Conservation (phyloP, 2,888 invertebrate species). For the Acanthosoma haemorrhoidale region DNA sequence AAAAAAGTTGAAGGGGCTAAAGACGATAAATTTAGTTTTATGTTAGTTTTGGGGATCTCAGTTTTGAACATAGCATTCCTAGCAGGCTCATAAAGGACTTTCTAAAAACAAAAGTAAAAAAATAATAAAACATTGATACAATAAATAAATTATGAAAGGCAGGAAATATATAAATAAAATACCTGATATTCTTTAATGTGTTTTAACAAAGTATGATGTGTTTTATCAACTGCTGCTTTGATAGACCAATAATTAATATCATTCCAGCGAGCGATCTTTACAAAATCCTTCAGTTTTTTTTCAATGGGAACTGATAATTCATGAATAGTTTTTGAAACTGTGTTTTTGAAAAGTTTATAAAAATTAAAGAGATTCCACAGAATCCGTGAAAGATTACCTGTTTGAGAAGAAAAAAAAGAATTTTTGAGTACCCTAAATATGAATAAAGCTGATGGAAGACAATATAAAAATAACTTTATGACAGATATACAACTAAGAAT, state of each 20-base stretch:
- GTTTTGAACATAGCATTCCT: conserved; percentile 51
- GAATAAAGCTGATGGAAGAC: too few species aligned
- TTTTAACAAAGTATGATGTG: conserved; percentile 81
- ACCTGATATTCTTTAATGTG: conserved; percentile 78
- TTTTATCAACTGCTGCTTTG: conserved; percentile 79
- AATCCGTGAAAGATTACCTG: conserved; percentile 58
- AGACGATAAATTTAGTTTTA: conserved; percentile 25
- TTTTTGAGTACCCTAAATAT: too few species aligned
- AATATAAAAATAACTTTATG: too few species aligned
- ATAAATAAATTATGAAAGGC: too few species aligned
- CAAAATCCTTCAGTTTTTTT: conserved; percentile 84
- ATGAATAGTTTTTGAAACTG: conserved; percentile 60
- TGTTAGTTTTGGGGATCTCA: conserved; percentile 34
- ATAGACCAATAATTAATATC: conserved; percentile 93
- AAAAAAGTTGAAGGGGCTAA: conserved; percentile 17
- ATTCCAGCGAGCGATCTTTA: conserved; percentile 92
- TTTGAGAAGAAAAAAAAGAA: conserved; percentile 39
- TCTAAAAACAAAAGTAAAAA: conserved; percentile 46
- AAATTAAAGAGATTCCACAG: conserved; percentile 79
- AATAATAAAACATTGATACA: neutral
- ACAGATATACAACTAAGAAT: too few species aligned
- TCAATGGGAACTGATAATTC: conserved; percentile 75
- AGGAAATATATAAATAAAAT: neutral
- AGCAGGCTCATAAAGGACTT: conserved; percentile 53
- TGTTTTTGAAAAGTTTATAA: conserved; percentile 69